These are phyloP conservation scores for Orthonyx spaldingii DNA, from an alignment of 2,113 vertebrate species.

Conservation along the genomic window DNA sequence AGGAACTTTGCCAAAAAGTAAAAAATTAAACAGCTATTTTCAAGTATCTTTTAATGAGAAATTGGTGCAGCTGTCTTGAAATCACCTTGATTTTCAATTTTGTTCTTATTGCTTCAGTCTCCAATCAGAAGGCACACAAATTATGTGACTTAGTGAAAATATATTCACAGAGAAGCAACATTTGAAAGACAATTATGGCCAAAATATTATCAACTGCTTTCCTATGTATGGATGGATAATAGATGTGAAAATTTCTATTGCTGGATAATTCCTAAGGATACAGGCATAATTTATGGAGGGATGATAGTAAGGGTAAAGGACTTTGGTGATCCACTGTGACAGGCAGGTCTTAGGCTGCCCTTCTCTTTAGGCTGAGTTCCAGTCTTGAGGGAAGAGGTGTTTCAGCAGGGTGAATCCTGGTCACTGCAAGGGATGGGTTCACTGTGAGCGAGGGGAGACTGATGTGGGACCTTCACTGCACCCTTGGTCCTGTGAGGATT, in stretches of 20 bases:
- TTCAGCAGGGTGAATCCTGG: neutral
- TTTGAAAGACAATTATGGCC: neutral
- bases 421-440: neutral
- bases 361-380: neutral
- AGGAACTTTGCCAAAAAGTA: neutral
- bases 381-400: neutral
- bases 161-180: neutral
- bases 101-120: neutral
- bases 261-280: neutral
- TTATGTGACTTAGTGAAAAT: neutral
- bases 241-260: too few species aligned
- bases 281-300: neutral
- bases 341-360: neutral
- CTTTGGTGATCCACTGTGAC: rapidly evolving
- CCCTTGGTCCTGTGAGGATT: too few species aligned
- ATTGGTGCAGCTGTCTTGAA: neutral
- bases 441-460: rapidly evolving
- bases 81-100: conserved; percentile 10
- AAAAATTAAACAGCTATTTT: conserved; percentile 30
- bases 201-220: neutral
- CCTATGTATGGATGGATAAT: neutral
- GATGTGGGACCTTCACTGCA: neutral
- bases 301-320: neutral
- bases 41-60: conserved; percentile 15
- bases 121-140: rapidly evolving